Conservation (phyloP, 2,113 vertebrate species). For the Saiga tatarica region DNA sequence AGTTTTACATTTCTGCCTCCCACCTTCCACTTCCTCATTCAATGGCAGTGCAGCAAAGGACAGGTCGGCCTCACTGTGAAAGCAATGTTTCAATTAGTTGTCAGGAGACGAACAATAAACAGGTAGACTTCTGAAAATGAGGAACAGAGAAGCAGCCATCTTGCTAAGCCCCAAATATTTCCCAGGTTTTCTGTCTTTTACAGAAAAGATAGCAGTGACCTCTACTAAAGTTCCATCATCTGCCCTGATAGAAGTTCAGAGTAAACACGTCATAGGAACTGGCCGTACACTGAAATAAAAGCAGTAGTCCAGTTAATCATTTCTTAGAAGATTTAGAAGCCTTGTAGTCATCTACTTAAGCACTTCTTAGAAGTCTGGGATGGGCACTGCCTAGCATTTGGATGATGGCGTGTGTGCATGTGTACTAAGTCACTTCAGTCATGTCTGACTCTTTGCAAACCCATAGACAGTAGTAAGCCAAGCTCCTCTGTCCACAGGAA, state of each 20-base stretch:
- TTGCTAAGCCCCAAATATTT: neutral
- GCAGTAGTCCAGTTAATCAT: neutral
- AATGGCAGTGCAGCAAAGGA: neutral
- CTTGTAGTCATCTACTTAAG: neutral
- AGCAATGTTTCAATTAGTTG: neutral
- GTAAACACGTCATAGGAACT: neutral
- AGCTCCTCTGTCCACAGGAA: neutral
- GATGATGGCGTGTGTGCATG: rapidly evolving
- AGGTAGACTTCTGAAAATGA: neutral
- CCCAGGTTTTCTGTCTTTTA: neutral
- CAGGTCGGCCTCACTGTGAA: neutral
- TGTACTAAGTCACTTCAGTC: neutral
- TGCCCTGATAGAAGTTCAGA: neutral
- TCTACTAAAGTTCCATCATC: neutral
- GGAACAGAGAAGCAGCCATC: neutral
- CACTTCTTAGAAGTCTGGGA: neutral
- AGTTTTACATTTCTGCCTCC: neutral
- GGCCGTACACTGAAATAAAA: neutral
- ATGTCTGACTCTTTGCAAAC: neutral
- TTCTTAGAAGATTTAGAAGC: neutral
- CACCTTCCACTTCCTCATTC: neutral
- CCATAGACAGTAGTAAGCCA: neutral
- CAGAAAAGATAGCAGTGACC: neutral
- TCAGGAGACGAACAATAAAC: neutral
- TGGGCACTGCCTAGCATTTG: rapidly evolving